Conservation (phyloP, 2,797 vertebrate genomes). For the Moxostoma hubbsi region DNA sequence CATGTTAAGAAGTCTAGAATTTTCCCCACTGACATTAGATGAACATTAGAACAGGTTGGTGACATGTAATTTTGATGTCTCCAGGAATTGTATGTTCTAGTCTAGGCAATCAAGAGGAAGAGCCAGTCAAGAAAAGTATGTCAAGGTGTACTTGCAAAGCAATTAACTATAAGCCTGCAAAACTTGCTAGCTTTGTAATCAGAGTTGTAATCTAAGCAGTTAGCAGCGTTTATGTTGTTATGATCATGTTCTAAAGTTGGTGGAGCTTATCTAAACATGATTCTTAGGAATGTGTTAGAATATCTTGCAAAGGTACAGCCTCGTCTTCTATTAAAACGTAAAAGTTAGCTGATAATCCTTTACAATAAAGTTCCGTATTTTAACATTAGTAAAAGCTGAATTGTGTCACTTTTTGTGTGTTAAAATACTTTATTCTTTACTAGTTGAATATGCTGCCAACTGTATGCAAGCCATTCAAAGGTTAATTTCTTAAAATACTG, state of each 20-base stretch:
- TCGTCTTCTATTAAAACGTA: neutral
- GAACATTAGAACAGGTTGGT: constrained; percentile 13
- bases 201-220: constrained; percentile 16
- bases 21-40: constrained; percentile 30
- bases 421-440: too few species aligned
- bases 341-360: neutral
- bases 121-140: neutral
- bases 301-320: neutral
- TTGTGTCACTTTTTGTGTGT: too few species aligned
- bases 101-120: constrained; percentile 10
- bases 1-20: constrained; percentile 20
- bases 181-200: constrained; percentile 2
- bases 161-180: constrained; percentile 8
- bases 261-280: constrained; percentile 6
- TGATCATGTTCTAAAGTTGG: neutral
- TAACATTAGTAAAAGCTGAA: too few species aligned
- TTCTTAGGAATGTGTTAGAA: neutral
- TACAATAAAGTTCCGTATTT: too few species aligned
- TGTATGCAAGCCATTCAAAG: too few species aligned
- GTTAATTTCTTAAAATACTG: too few species aligned
- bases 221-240: neutral
- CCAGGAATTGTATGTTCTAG: constrained; percentile 22
- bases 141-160: neutral
- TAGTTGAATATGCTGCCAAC: too few species aligned
- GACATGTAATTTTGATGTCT: constrained; percentile 26